Evolutionary conservation across 2,888 invertebrate species (phyloP), one percentile per base, ranked within the genome.

Genomic region (Agonum fuliginosum): DNA sequence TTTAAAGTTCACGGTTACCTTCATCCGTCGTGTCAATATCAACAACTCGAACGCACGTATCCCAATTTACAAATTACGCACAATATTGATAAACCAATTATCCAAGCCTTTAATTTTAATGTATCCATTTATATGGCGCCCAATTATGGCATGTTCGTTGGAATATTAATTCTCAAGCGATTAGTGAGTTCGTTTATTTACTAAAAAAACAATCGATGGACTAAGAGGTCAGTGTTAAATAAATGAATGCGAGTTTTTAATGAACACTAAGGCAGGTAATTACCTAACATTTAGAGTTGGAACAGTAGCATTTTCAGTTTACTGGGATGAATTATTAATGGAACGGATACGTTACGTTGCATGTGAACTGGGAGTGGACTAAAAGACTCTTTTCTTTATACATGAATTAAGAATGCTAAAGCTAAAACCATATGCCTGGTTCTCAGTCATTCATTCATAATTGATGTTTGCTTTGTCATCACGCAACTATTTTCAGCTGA

Each of bases 391-490:
- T 46, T 46, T 46, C 46, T 46, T 41, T 46, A 4, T 6, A n/a
- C n/a, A 46, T 46, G 37, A 37, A 37, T 37, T 46, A 46, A 46
- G 17, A 14, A 46, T 46, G 46, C 46, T 14, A 46, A 46, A 46
- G 46, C 17, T 46, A 17, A 17, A 6, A 17, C 46, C 46, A 46
- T 46, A 46, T 46, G 46, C 46, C 17, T 1, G 1, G 46, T 46
- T 46, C 46, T 46, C 46, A 46, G 17, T n/a, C 8, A 12, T 41
- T n/a, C n/a, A 41, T 1, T 17, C 17, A 46, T 46, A 37, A 37
- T 37, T 37, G 37, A n/a, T 37, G n/a, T 37, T 37, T 46, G 2
- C 14, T 41, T 8, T 41, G 4, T 41, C 41, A 46, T 46, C 46
- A 46, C 46, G 46, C 46, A 46, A n/a, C 6, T 46, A 6, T 20